These are phyloP conservation scores for Hermetia illucens DNA, from an alignment of 1,140 invertebrate genomes.

Conservation along the genomic window DNA sequence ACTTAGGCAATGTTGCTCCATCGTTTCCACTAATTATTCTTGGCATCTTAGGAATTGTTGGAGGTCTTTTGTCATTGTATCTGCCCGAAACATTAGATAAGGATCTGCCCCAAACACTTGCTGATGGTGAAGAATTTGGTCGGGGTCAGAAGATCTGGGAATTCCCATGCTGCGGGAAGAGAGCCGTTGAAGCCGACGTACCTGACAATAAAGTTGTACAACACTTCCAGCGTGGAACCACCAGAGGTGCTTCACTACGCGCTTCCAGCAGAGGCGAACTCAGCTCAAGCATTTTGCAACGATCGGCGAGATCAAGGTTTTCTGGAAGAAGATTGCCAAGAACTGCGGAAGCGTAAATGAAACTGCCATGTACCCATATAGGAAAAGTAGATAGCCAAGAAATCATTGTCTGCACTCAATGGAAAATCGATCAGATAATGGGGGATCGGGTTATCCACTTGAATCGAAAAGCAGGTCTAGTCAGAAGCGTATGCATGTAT, in stretches of 20 bases:
- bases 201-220: conserved; percentile 23
- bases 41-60: conserved; percentile 53
- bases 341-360: no score
- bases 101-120: conserved; percentile 66
- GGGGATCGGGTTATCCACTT: no score
- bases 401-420: no score
- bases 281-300: conserved; percentile 47
- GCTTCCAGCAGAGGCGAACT: conserved; percentile 49
- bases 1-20: conserved; percentile 51
- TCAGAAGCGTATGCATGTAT: no score
- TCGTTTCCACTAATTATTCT: conserved; percentile 59
- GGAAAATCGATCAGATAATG: no score
- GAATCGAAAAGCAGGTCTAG: no score
- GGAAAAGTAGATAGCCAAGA: no score
- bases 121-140: conserved; percentile 74
- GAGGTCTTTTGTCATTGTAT: conserved; percentile 55
- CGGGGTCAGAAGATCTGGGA: conserved; percentile 63
- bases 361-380: no score
- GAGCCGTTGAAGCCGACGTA: conserved; percentile 21
- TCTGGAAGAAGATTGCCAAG: no score
- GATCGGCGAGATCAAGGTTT: no score
- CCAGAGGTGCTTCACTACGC: conserved; percentile 34
- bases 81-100: conserved; percentile 71
- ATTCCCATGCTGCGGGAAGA: conserved; percentile 55
- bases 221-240: conserved; percentile 20